Evolutionary conservation across 2,797 vertebrate species (phyloP).

Genomic region (Mastacembelus armatus): DNA sequence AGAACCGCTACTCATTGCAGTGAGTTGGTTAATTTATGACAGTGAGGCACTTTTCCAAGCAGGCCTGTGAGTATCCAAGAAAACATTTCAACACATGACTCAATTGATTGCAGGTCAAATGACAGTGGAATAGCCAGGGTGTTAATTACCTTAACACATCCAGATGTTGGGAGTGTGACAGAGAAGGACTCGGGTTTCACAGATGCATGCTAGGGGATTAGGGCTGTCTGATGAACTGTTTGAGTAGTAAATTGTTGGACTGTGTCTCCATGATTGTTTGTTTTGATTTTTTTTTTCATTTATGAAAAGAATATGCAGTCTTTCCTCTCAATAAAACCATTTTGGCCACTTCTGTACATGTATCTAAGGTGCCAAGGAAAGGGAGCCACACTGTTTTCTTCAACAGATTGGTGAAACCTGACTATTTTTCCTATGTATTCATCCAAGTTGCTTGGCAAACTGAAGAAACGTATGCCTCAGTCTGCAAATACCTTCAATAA

Average conservation of each 20-base stretch:
- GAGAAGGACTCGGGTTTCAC: conserved; percentile 59
- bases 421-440: conserved; percentile 29
- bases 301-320: not conserved
- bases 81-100: conserved; percentile 79
- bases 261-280: conserved; percentile 19
- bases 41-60: conserved; percentile 52
- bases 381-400: conserved; percentile 18
- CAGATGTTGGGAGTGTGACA: conserved; percentile 79
- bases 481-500: conserved; percentile 64
- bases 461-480: conserved; percentile 55
- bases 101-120: conserved; percentile 80
- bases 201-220: conserved; percentile 43
- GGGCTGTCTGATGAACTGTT: conserved; percentile 31
- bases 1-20: conserved; percentile 25
- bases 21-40: conserved; percentile 71
- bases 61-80: conserved; percentile 61
- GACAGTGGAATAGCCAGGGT: conserved; percentile 64
- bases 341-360: not conserved
- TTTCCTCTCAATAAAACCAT: conserved; percentile 19
- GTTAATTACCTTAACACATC: conserved; percentile 77
- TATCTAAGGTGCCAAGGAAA: not conserved
- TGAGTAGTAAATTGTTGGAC: not conserved
- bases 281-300: conserved; percentile 3
- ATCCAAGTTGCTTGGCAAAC: conserved; percentile 58
- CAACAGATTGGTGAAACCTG: conserved; percentile 18